Conservation (phyloP, 2,113 vertebrate species). For the Grallaria varia region DNA sequence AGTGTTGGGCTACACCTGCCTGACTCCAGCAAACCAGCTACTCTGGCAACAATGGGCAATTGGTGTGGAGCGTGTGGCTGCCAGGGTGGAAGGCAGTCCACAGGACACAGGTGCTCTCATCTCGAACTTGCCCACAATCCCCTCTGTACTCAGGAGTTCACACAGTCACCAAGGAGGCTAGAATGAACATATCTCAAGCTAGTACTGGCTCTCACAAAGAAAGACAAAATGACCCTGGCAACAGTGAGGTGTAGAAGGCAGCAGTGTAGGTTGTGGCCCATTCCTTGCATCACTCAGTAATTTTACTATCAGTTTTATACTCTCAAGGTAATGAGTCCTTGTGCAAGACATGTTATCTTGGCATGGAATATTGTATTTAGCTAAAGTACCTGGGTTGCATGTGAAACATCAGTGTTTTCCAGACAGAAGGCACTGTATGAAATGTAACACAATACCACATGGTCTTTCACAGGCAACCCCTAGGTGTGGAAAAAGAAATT, state of each 20-base stretch:
- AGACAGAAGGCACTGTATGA: not conserved
- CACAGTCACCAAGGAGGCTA: not conserved
- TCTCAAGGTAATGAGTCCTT: not conserved
- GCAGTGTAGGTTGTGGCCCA: not conserved
- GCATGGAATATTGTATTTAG: not conserved
- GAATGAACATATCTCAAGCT: not conserved
- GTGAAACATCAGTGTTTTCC: not conserved
- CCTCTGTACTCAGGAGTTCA: not conserved
- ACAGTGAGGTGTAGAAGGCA: not conserved
- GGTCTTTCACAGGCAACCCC: not conserved
- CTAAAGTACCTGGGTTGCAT: not conserved
- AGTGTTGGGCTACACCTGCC: not conserved
- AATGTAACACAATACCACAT: not conserved
- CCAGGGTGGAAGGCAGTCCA: not conserved
- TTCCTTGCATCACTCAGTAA: not conserved
- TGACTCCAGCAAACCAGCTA: not conserved
- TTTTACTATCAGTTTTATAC: not conserved
- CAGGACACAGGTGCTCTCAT: slow-evolving; percentile 29
- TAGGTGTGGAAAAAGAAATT: not conserved
- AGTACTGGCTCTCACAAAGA: not conserved
- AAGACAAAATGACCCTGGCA: not conserved
- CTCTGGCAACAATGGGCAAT: not conserved
- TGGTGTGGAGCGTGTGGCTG: not conserved
- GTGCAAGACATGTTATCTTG: not conserved
- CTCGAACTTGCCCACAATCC: not conserved